These are phyloP conservation scores for Chironomus tepperi DNA, from an alignment of 1,140 invertebrate genomes.

Conservation along the genomic window DNA sequence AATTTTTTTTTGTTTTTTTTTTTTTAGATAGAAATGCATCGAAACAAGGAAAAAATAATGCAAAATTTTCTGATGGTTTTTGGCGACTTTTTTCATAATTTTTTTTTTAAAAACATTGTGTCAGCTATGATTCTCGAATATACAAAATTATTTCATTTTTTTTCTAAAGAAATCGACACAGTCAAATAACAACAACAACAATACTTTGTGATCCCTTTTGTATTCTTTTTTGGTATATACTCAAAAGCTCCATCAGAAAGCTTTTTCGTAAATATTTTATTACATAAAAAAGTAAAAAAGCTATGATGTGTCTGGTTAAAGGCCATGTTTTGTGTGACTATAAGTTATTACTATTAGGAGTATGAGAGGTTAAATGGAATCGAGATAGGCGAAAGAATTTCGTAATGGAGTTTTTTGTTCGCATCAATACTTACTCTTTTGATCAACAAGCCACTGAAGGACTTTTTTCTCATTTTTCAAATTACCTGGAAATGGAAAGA, in stretches of 20 bases:
- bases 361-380: conserved; percentile 15
- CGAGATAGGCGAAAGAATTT: neutral
- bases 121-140: conserved; percentile 34
- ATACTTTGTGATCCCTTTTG: neutral
- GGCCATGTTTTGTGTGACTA: no score
- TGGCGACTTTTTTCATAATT: neutral
- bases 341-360: neutral
- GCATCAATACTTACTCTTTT: conserved; percentile 69
- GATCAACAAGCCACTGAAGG: conserved; percentile 88
- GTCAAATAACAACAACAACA: neutral
- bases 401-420: neutral
- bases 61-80: conserved; percentile 20
- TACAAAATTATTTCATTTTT: neutral
- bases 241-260: conserved; percentile 22
- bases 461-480: conserved; percentile 91
- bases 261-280: neutral
- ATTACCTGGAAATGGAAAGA: conserved; percentile 67
- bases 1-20: neutral
- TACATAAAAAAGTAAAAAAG: no score
- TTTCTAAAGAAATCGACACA: conserved; percentile 6
- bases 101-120: conserved; percentile 35
- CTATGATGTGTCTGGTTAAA: no score
- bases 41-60: conserved; percentile 9
- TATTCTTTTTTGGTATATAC: neutral
- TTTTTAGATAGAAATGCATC: neutral